Evolutionary conservation across 2,888 invertebrate genomes (phyloP), one percentile per base, ranked within the genome.

Genomic region (Sinopyrophorus schimmeli): DNA sequence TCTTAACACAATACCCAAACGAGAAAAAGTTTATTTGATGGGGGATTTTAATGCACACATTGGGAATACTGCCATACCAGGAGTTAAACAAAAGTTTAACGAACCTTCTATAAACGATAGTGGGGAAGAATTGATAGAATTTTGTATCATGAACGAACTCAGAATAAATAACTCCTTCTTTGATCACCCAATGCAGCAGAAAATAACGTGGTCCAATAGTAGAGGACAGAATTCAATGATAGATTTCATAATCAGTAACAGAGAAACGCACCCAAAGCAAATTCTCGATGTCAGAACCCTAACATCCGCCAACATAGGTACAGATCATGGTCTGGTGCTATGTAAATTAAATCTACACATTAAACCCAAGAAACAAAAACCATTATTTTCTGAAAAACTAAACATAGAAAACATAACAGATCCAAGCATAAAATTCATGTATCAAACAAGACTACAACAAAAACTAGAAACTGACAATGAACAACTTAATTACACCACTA

Each of bases 341-440:
- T 27, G 27, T 6, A 30, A 30, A 30, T 15, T 30, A 30, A 30
- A 30, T 17, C 10, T 30, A 30, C n/a, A n/a, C n/a, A n/a, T n/a
- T n/a, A n/a, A n/a, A n/a, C n/a, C n/a, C n/a, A n/a, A n/a, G n/a
- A 18, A 18, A 6, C 18, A 18, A 18, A 18, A 5, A 18, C 18
- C 18, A 6, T 18, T 18, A 18, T 6, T 5, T 18, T 4, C 18
- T 5, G 18, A 18, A 18, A 18, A 18, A 18, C 6, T 18, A 18
- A n/a, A n/a, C n/a, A n/a, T n/a, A n/a, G n/a, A n/a, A n/a, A n/a
- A n/a, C n/a, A n/a, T n/a, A n/a, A n/a, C n/a, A n/a, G n/a, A n/a
- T n/a, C n/a, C n/a, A n/a, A n/a, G n/a, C n/a, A n/a, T n/a, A n/a
- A n/a, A n/a, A n/a, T n/a, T n/a, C n/a, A n/a, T n/a, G n/a, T n/a